phyloP scores from a whole-genome alignment of 1,140 invertebrate species.

The Danaus plexippus region DNA sequence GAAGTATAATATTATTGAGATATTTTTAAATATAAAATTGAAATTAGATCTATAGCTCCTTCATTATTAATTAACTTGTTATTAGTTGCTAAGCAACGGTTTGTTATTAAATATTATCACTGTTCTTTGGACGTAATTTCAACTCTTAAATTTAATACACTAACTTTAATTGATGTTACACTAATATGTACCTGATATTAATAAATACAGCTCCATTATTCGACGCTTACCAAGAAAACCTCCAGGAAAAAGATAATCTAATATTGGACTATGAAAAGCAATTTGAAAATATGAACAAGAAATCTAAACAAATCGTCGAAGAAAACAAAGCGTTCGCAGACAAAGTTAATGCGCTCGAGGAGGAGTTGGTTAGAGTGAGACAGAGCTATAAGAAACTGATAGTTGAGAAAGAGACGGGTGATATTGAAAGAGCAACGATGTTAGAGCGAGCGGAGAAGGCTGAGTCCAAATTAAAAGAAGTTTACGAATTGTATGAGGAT shows the following conservation, averaged over 20 bases:
- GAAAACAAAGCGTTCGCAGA: conserved; percentile 76
- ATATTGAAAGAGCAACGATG: conserved; percentile 75
- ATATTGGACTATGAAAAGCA: conserved; percentile 76
- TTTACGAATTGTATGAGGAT: conserved; percentile 75
- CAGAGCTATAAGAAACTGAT: conserved; percentile 56
- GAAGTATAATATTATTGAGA: no score
- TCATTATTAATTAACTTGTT: no score
- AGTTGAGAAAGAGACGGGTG: conserved; percentile 72
- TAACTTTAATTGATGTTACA: no score
- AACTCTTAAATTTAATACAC: no score
- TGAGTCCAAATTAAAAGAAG: conserved; percentile 75
- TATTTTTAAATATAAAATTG: no score
- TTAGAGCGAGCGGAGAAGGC: conserved; percentile 70
- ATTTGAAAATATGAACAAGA: conserved; percentile 74
- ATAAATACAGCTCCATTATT: conserved; percentile 72
- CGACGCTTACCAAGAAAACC: conserved; percentile 78
- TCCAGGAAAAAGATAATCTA: conserved; percentile 78
- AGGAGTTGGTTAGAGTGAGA: conserved; percentile 71
- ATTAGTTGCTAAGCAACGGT: no score
- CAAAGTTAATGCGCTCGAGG: conserved; percentile 61
- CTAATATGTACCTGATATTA: neutral
- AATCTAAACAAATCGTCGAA: conserved; percentile 74
- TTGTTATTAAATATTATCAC: no score
- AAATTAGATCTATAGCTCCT: no score
- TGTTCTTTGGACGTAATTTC: no score